These are phyloP conservation scores for Desmophyllum pertusum DNA, from an alignment of 92 coral and sea anemone genomes.

Conservation along the genomic window DNA sequence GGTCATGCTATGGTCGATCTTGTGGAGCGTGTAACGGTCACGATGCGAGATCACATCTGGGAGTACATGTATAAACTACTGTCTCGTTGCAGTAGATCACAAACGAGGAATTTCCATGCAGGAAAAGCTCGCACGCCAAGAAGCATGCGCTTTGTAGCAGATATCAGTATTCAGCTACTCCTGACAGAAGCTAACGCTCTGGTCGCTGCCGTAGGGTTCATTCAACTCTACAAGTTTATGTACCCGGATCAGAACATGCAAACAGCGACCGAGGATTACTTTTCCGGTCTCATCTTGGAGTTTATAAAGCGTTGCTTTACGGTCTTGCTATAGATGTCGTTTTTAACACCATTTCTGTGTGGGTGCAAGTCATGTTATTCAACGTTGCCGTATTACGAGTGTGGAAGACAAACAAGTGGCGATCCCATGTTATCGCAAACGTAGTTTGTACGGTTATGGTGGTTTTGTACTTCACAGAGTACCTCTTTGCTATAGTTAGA, in stretches of 20 bases:
- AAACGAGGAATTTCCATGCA: conserved; percentile 2
- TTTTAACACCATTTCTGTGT: conserved; percentile 53
- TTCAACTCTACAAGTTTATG: conserved; percentile 55
- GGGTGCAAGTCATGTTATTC: conserved; percentile 42
- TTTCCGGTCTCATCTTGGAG: conserved; percentile 23
- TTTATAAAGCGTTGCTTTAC: conserved; percentile 47
- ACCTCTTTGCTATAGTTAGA: conserved; percentile 40
- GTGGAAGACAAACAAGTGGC: conserved; percentile 52
- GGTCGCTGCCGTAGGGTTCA: conserved; percentile 66
- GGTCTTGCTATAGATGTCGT: conserved; percentile 69
- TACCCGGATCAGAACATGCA: conserved; percentile 46
- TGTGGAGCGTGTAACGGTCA: conserved; percentile 58
- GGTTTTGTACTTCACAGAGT: conserved; percentile 54
- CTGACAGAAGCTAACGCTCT: conserved; percentile 69
- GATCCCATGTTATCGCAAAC: conserved; percentile 44
- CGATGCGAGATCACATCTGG: conserved; percentile 74
- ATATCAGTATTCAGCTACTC: conserved; percentile 69
- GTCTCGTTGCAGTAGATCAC: conserved; percentile 33
- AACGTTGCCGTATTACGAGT: conserved; percentile 57
- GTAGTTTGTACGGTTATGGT: conserved; percentile 27
- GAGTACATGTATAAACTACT: conserved; percentile 52
- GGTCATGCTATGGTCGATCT: conserved; percentile 65
- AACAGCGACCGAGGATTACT: conserved; percentile 25
- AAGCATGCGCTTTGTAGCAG: conserved; percentile 84
- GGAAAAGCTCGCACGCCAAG: conserved; percentile 61